Base-by-base conservation (phyloP, 2,888 invertebrate species). In the Caenorhabditis doughertyi region DNA sequence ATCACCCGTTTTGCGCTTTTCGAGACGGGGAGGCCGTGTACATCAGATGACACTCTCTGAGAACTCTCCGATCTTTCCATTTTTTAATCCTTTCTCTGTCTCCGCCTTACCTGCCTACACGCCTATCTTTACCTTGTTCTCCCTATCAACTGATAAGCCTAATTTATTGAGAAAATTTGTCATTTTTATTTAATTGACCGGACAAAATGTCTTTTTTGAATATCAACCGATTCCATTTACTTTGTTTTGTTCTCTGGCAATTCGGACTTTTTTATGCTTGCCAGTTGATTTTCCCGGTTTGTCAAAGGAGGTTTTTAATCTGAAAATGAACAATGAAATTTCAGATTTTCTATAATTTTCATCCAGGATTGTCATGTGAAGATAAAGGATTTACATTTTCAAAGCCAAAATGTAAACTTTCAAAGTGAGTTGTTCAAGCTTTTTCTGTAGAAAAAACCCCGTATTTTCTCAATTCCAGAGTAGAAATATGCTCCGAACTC, bases 261-360 rank as follows among this genome's bases (percentile, higher is more conserved):
- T 67, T 67, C n/a, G 67, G 51, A 13, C 39, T 67, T 1, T 67
- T 67, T 39, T 67, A 53, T 11, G 67, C 67, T 5, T 67, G 67
- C 23, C 67, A 67, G 39, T 25, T 67, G 35, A 67, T 67, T 53
- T 67, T 67, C 39, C 67, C 67, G 53, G 67, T 67, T 18, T 21
- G 67, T 21, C 21, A 18, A 3, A 9, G 32, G 9, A 7, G 9
- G 56, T 32, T 21, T 32, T 0, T 11, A 18, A 11, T 35, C 39
- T 13, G 18, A 35, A 56, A 35, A 18, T 42, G 0, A n/a, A n/a
- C n/a, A n/a, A n/a, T n/a, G n/a, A n/a, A n/a, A n/a, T 21, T 80
- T 55, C 49, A 84, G 84, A 73, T 86, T 27, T 86, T 85, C 49
- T 86, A 85, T 72, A 86, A 86, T 42, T 83, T 73, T 16, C 58